phyloP scores from a whole-genome alignment of 2,797 vertebrate genomes.

The Poeciliopsis gracilis region DNA sequence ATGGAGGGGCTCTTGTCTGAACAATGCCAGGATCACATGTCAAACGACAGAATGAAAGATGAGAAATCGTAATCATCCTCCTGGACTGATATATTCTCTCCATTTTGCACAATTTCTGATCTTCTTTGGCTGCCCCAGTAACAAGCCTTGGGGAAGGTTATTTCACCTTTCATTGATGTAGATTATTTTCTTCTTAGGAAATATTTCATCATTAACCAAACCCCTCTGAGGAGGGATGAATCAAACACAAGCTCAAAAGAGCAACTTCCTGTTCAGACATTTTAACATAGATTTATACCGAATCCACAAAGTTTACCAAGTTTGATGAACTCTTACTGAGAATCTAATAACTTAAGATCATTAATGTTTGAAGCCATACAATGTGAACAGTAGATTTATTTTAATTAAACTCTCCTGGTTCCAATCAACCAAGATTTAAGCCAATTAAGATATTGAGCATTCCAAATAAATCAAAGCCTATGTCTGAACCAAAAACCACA shows the following conservation, averaged over 20 bases:
- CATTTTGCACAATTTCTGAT: slow-evolving; percentile 3
- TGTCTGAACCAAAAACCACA: not conserved
- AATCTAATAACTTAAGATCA: not conserved
- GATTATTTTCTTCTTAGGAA: not conserved
- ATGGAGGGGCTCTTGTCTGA: slow-evolving; percentile 33
- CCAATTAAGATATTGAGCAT: not conserved
- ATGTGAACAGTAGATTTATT: not conserved
- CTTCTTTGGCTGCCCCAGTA: not conserved
- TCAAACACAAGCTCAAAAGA: not conserved
- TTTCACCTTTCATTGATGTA: slow-evolving; percentile 8
- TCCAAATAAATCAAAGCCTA: not conserved
- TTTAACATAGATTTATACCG: not conserved
- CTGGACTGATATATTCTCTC: not conserved
- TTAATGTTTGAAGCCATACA: not conserved
- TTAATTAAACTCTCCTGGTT: not conserved
- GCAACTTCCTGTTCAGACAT: not conserved
- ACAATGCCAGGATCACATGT: slow-evolving; percentile 42
- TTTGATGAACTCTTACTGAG: not conserved
- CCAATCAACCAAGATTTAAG: not conserved
- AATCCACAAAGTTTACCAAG: not conserved
- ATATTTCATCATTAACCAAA: not conserved
- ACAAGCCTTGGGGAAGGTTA: slow-evolving; percentile 4
- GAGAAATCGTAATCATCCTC: slow-evolving; percentile 12
- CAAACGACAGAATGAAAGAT: slow-evolving; percentile 37
- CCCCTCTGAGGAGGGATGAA: not conserved